Percentiles rank a stretch among this genome's conserved stretches.
Conservation (phyloP, 2,113 vertebrate species). For the Spea multiplicata region DNA sequence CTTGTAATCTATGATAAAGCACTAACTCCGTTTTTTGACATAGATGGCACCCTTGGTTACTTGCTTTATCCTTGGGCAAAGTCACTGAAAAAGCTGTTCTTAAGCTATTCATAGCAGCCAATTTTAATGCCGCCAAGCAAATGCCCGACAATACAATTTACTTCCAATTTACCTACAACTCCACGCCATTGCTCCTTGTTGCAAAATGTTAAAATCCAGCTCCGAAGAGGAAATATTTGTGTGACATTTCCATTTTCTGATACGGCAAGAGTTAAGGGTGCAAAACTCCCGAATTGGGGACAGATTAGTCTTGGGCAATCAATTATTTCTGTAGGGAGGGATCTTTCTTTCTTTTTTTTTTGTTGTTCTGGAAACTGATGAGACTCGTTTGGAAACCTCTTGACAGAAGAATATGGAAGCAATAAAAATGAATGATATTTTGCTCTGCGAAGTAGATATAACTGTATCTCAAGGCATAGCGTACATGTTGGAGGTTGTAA, state of each 20-base stretch:
- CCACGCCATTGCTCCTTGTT: background rate
- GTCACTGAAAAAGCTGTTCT: slow-evolving; percentile 61
- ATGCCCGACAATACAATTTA: background rate
- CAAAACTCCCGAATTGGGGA: background rate
- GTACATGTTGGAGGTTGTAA: slow-evolving; percentile 13
- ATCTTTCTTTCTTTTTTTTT: slow-evolving; percentile 4
- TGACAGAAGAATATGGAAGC: slow-evolving; percentile 22
- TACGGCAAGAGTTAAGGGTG: too few species aligned
- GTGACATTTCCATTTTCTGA: too few species aligned
- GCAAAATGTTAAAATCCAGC: background rate
- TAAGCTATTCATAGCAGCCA: background rate
- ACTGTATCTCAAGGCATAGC: background rate
- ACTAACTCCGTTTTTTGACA: slow-evolving; percentile 61
- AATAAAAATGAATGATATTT: slow-evolving; percentile 46
- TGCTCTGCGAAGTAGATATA: slow-evolving; percentile 20
- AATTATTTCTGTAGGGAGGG: slow-evolving; percentile 4
- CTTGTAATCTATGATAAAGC: slow-evolving; percentile 64
- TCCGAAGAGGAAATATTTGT: too few species aligned
- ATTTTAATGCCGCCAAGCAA: background rate
- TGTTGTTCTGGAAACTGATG: slow-evolving; percentile 9
- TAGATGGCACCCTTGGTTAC: slow-evolving; percentile 52
- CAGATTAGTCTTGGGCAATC: slow-evolving; percentile 11
- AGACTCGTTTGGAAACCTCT: slow-evolving; percentile 25
- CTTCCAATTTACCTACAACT: background rate
- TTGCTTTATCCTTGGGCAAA: slow-evolving; percentile 68